Evolutionary conservation across 2,797 vertebrate genomes (phyloP).

Genomic region (Hirundo rustica): DNA sequence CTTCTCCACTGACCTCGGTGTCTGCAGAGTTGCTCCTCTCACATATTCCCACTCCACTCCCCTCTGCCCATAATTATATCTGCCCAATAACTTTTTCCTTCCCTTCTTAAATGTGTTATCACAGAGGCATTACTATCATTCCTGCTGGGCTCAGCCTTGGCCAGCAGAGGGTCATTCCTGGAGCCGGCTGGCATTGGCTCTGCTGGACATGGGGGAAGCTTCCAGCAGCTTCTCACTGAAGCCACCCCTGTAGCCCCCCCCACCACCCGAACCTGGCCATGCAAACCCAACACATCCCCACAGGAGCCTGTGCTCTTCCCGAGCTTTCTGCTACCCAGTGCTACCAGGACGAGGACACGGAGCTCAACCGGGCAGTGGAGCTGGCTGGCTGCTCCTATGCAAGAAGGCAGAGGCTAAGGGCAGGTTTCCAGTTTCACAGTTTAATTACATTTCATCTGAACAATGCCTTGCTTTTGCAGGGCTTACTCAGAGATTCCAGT

Average conservation of each 20-base stretch:
- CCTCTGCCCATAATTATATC: background rate
- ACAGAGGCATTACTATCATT: background rate
- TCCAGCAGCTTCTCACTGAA: background rate
- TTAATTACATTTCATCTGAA: background rate
- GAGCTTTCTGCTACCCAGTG: background rate
- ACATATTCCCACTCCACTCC: background rate
- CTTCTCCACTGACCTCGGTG: background rate
- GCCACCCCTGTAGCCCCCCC: background rate
- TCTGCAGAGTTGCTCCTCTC: background rate
- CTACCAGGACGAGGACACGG: background rate
- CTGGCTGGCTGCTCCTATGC: background rate
- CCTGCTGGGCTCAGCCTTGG: background rate
- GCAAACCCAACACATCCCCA: background rate
- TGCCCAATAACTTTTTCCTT: background rate
- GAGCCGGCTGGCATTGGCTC: background rate
- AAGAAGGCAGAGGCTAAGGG: background rate
- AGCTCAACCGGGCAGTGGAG: rapidly evolving
- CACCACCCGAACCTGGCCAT: background rate
- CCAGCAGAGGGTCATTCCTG: background rate
- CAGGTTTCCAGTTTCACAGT: background rate
- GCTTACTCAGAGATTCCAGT: rapidly evolving
- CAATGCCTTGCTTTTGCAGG: background rate
- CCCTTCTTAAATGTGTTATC: background rate
- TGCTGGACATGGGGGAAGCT: rapidly evolving
- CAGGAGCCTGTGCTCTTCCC: background rate